Percentiles rank a stretch among this genome's conserved stretches.
phyloP scores from a whole-genome alignment of 2,888 invertebrate genomes.

The Gordius sp. region DNA sequence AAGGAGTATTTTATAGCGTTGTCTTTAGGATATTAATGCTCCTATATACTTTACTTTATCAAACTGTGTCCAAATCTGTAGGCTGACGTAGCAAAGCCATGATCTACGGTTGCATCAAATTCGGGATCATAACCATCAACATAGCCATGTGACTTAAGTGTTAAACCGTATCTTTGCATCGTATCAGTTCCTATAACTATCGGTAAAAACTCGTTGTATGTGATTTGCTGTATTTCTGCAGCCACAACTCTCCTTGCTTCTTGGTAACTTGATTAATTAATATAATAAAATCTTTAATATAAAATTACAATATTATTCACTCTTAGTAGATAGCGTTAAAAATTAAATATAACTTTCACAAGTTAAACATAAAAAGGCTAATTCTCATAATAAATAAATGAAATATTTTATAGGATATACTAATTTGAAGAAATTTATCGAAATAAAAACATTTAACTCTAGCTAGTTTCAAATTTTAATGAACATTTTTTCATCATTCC shows the following conservation, averaged over 20 bases:
- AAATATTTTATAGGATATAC: no score
- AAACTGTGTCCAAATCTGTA: slow-evolving; percentile 9
- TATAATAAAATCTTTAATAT: neutral
- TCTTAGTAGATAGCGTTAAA: no score
- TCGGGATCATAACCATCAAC: neutral
- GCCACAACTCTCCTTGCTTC: neutral
- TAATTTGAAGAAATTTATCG: no score
- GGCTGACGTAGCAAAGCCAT: slow-evolving; percentile 11
- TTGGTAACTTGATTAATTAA: slow-evolving; percentile 5
- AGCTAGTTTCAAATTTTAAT: no score
- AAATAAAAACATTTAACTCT: no score
- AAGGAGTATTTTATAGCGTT: no score
- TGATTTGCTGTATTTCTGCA: slow-evolving; percentile 8
- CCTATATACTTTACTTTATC: no score
- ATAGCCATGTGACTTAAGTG: neutral
- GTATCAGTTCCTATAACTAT: neutral
- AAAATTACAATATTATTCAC: no score
- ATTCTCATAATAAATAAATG: no score
- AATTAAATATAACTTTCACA: no score
- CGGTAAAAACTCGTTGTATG: slow-evolving; percentile 7
- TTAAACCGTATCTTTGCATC: neutral
- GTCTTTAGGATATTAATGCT: no score
- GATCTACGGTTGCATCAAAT: neutral
- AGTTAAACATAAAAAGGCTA: no score
- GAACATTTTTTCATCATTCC: slow-evolving; percentile 19